A percentile compares a stretch with the other conserved stretches of the same genome.
phyloP scores from a whole-genome alignment of 2,797 vertebrate species.

The Pseudotriccus pelzelni region DNA sequence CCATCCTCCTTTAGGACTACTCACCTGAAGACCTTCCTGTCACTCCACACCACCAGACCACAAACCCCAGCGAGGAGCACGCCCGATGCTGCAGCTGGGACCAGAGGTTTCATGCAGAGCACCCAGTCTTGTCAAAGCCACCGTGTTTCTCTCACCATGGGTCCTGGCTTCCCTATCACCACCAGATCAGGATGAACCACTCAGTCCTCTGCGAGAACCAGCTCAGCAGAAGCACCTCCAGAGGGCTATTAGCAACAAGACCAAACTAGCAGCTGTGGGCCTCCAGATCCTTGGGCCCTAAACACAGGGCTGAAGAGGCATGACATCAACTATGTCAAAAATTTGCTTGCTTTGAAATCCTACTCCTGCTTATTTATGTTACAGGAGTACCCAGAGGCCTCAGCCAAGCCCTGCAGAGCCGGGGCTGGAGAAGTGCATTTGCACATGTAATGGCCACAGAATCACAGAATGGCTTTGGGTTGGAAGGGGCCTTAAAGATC shows the following conservation, averaged over 20 bases:
- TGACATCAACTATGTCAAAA: constrained; percentile 19
- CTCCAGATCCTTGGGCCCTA: not conserved
- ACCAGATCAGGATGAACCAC: not conserved
- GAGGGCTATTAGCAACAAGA: not conserved
- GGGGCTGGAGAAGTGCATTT: not conserved
- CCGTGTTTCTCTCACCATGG: fast-evolving
- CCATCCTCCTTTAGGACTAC: not conserved
- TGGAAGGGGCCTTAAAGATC: not conserved
- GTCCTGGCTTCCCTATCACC: not conserved
- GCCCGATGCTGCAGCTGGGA: not conserved
- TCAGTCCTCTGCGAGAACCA: not conserved
- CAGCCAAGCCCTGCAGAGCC: not conserved
- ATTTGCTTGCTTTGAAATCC: constrained; percentile 35
- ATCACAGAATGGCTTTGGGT: not conserved
- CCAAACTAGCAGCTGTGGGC: not conserved
- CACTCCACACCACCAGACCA: not conserved
- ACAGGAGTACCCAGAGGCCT: not conserved
- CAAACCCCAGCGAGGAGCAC: fast-evolving
- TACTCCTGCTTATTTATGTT: constrained; percentile 30
- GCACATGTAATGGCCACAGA: not conserved
- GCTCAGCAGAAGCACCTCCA: not conserved
- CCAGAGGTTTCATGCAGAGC: not conserved
- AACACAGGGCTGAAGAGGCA: not conserved
- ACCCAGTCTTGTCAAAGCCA: not conserved
- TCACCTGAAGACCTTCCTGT: not conserved